Evolutionary conservation across 1,140 invertebrate species (phyloP).

Genomic region (Bradysia coprophila): DNA sequence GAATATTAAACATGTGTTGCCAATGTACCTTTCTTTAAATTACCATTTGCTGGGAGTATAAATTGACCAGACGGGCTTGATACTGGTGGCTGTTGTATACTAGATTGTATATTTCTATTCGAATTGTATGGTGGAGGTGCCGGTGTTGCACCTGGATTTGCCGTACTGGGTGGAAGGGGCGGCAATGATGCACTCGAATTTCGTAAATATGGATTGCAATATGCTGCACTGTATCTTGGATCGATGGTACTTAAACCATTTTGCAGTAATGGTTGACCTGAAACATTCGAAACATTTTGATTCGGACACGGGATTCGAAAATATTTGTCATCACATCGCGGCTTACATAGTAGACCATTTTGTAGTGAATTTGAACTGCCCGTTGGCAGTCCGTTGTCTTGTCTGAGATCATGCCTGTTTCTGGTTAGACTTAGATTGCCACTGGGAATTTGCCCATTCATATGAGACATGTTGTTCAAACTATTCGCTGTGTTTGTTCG

Average conservation of each 20-base stretch:
- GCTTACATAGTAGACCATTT: conserved; percentile 20
- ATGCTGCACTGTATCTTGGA: conserved; percentile 69
- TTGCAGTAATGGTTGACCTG: conserved; percentile 29
- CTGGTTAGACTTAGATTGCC: conserved; percentile 16
- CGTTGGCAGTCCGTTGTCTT: conserved; percentile 5
- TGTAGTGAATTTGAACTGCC: conserved; percentile 10
- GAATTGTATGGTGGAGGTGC: conserved; percentile 53
- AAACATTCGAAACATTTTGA: not conserved
- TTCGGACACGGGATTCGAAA: not conserved
- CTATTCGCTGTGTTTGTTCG: not conserved
- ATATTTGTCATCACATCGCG: too few species aligned
- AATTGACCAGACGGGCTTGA: conserved; percentile 24
- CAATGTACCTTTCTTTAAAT: conserved; percentile 18
- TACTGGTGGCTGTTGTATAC: conserved; percentile 11
- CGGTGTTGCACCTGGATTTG: conserved; percentile 56
- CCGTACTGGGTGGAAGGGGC: conserved; percentile 31
- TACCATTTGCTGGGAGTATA: conserved; percentile 21
- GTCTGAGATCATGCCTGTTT: conserved; percentile 16
- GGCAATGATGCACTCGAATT: conserved; percentile 28
- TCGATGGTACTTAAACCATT: conserved; percentile 48
- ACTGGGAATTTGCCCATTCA: conserved; percentile 1
- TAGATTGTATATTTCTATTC: conserved; percentile 10
- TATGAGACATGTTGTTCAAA: conserved; percentile 7
- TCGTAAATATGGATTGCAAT: conserved; percentile 73
- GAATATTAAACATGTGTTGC: conserved; percentile 20